A percentile compares a stretch with the other conserved stretches of the same genome.
Conservation (phyloP, 35 echinoderm and acorn worm species). For the Amphiura filiformis region DNA sequence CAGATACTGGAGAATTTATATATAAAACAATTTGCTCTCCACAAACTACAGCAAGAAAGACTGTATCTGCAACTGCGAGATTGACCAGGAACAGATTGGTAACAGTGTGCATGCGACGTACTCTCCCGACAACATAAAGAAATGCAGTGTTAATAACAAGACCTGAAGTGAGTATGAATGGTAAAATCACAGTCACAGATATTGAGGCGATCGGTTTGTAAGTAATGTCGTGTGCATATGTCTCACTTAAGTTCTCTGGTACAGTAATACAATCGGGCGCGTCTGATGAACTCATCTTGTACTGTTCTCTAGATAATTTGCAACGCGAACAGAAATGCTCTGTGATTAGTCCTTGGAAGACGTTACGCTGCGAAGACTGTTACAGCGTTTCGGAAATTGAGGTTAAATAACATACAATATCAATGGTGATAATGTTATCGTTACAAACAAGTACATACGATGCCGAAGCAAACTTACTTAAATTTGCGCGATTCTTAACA, state of each 20-base stretch:
- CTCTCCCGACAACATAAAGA: constrained; percentile 49
- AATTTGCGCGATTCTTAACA: too few species aligned
- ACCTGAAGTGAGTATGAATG: constrained; percentile 38
- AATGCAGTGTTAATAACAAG: constrained; percentile 48
- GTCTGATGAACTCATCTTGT: too few species aligned
- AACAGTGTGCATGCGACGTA: constrained; percentile 55
- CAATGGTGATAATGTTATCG: too few species aligned
- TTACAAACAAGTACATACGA: too few species aligned
- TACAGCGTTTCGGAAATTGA: too few species aligned
- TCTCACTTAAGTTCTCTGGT: not conserved
- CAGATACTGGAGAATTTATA: constrained; percentile 33
- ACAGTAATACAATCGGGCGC: too few species aligned
- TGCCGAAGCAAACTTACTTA: too few species aligned
- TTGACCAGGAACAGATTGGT: constrained; percentile 62
- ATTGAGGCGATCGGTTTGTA: not conserved
- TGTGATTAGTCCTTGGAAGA: too few species aligned
- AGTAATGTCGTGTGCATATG: not conserved
- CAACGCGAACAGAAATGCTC: too few species aligned
- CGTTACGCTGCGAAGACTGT: too few species aligned
- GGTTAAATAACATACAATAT: too few species aligned
- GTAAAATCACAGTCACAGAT: constrained; percentile 49
- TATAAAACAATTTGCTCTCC: constrained; percentile 44
- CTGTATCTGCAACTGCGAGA: constrained; percentile 58
- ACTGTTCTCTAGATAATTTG: too few species aligned
- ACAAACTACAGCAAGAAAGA: constrained; percentile 44